Base-by-base conservation (phyloP, 37 sponge, comb jelly and placozoan genomes). In the Lycopodina hypogea region DNA sequence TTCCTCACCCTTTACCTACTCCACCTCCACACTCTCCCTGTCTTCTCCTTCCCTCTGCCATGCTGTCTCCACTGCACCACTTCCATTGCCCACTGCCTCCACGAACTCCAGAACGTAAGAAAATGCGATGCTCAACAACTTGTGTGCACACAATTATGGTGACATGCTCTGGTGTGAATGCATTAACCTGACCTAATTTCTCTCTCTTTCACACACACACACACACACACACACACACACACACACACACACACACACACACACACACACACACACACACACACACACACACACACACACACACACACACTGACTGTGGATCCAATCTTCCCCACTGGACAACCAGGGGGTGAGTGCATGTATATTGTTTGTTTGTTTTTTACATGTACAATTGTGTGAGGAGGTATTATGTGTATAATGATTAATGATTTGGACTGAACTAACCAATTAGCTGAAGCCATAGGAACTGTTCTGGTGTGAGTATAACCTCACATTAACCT, bases 181-280 rank as follows among this genome's bases (percentile, higher is more conserved):
- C 3, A 18, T 24, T 4, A 33, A 4, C n/a, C 40, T 57, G 52
- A 79, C 70, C 34, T 26, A 51, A 34, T 14, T 11, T 1, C 61
- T 17, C 28, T 14, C 75, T 41, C 55, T 7, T 67, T 57, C 68
- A n/a, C 79, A 69, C 39, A 26, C 84, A 69, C 68, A 75, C 84
- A 75, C 69, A 70, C 81, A 81, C 63, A 81, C 81, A 81, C 73
- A 72, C 81, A 72, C 63, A 72, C 81, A 72, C 63, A 72, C 81
- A 70, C 71, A 70, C 81, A 50, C 70, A 68, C 68, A 65, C 57
- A 68, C 80, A 79, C 70, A 79, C 80, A 79, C 70, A 79, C 80
- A 68, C 70, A 79, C 80, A 80, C 69, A 68, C 81, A 72, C 65
- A 72, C 65, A 72, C 73, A 71, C 74, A 56, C 71, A 61, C 63